phyloP scores from a whole-genome alignment of 2,888 invertebrate species.

The Omphaloscelis lunosa region DNA sequence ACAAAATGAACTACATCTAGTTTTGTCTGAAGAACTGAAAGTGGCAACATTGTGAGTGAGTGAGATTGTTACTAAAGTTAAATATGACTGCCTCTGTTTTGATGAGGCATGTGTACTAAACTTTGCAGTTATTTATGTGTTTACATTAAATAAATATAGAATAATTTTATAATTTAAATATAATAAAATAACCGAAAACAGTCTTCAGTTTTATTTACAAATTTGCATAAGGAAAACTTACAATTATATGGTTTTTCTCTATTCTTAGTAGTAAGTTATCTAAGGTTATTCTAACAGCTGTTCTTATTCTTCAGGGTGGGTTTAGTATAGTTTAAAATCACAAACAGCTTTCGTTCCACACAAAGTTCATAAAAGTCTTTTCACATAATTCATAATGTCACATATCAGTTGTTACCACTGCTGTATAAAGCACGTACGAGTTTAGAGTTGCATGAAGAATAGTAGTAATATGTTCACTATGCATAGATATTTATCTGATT shows the following conservation, averaged over 20 bases:
- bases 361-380: slow-evolving; percentile 56
- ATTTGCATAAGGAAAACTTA: slow-evolving; percentile 76
- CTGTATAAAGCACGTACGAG: slow-evolving; percentile 55
- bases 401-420: slow-evolving; percentile 61
- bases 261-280: slow-evolving; percentile 67
- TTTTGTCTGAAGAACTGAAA: slow-evolving; percentile 64
- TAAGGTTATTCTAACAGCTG: slow-evolving; percentile 75
- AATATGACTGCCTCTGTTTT: slow-evolving; percentile 57
- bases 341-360: slow-evolving; percentile 78
- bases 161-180: slow-evolving; percentile 83
- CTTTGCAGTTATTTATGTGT: slow-evolving; percentile 69
- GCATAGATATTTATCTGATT: slow-evolving; percentile 18
- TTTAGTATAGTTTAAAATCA: slow-evolving; percentile 80
- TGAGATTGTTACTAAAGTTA: slow-evolving; percentile 63
- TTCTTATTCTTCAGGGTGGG: slow-evolving; percentile 83
- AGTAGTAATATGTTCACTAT: slow-evolving; percentile 13
- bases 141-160: slow-evolving; percentile 69
- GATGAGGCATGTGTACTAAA: slow-evolving; percentile 59
- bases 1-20: slow-evolving; percentile 50
- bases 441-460: slow-evolving; percentile 20
- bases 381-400: slow-evolving; percentile 41
- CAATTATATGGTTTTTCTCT: slow-evolving; percentile 72
- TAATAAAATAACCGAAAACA: slow-evolving; percentile 83
- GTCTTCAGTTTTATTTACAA: slow-evolving; percentile 87
- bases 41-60: slow-evolving; percentile 65